Percentiles rank a stretch among this genome's conserved stretches.
Evolutionary conservation across 2,888 invertebrate genomes (phyloP).

Genomic region (Panzeria rudis): DNA sequence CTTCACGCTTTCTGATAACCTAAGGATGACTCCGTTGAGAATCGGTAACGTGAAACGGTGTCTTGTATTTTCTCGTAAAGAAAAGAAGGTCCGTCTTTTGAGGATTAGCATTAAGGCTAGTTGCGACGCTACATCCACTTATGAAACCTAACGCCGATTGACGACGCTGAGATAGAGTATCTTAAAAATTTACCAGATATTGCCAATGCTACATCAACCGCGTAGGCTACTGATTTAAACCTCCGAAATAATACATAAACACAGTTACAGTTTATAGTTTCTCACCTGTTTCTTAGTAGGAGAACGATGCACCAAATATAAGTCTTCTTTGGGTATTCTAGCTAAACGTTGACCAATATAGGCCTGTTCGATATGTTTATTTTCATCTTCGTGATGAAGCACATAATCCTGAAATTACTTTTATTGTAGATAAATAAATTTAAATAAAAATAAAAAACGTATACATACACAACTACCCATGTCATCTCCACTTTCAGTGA

Average conservation of each 20-base stretch:
- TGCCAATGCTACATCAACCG: too few relatives aligned
- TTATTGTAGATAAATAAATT: neutral
- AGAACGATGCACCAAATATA: constrained; percentile 81
- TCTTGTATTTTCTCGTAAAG: too few relatives aligned
- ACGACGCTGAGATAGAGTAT: too few relatives aligned
- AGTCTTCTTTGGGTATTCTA: constrained; percentile 83
- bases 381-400: constrained; percentile 75
- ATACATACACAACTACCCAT: constrained; percentile 80
- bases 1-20: too few relatives aligned
- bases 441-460: neutral
- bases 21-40: too few relatives aligned
- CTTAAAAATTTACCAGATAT: too few relatives aligned
- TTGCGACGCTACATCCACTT: too few relatives aligned
- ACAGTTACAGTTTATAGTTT: neutral
- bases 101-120: too few relatives aligned
- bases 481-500: constrained; percentile 82
- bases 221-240: too few relatives aligned
- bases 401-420: constrained; percentile 74
- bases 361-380: constrained; percentile 81
- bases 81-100: too few relatives aligned
- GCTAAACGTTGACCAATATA: constrained; percentile 84
- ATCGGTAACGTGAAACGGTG: too few relatives aligned
- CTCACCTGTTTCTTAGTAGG: constrained; percentile 79
- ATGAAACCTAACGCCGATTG: too few relatives aligned
- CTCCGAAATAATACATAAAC: neutral